Base-by-base conservation (phyloP, 2,797 vertebrate genomes). In the Acipenser oxyrinchus region DNA sequence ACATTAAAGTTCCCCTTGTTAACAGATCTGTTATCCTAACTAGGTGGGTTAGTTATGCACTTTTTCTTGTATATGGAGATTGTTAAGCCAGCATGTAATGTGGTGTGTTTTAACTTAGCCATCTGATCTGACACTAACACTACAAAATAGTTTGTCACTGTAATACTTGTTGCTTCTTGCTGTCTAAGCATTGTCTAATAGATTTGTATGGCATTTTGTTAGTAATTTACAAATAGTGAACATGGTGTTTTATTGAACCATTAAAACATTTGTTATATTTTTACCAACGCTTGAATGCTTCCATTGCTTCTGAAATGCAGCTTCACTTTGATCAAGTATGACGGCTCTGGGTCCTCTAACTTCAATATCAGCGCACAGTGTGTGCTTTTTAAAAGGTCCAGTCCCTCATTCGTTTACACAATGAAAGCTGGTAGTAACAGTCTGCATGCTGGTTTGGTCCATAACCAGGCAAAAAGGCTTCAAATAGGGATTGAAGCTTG, bases 261-360 rank as follows among this genome's bases (percentile, higher is more conserved):
- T 84, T 87, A 86, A 88, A 90, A 86, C 76, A 73, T 86, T 81
- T 83, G 60, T 67, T 68, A 68, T 67, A 83, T 89, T 89, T 88
- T 90, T 89, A 88, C 83, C 87, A 88, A 82, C 78, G 74, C 66
- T 63, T 53, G 8, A 58, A 58, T 65, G 48, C 51, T 72, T 62
- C 18, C 69, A 65, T 81, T 68, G 5, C 66, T 18, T 58, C 66
- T 78, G 12, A 53, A 37, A 37, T 37, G 37, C 37, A 37, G 37
- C 37, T 37, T 18, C 18, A 18, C 18, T 18, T 37, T 37, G 23
- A 37, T 37, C 23, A 37, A 37, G 23, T 37, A 37, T 37, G 23
- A 2, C 3, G 23, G 23, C 4, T 37, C 23, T 4, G 4, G 23
- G 23, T 37, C 23, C 23, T 37, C 23, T 37, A 3, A 4, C 23